Conservation (phyloP, 2,888 invertebrate genomes). For the Synergus gifuensis region DNA sequence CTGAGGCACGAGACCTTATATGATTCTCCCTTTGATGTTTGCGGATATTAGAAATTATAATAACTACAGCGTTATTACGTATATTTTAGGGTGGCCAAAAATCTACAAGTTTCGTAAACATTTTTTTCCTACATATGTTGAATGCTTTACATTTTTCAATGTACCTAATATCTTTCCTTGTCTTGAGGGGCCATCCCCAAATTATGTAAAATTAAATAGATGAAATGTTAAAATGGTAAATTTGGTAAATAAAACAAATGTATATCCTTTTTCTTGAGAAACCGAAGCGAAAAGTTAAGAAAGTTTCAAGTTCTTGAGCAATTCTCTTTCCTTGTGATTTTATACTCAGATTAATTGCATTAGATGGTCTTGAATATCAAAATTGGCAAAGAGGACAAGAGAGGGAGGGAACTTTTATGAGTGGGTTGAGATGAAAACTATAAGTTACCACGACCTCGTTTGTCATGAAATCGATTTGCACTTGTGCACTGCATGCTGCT, state of each 20-base stretch:
- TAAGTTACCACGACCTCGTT: constrained; percentile 15
- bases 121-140: neutral
- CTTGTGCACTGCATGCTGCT: neutral
- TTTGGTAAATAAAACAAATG: too few species aligned
- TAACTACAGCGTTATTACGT: neutral
- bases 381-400: neutral
- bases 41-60: constrained; percentile 16
- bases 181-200: neutral
- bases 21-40: constrained; percentile 23
- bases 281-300: neutral
- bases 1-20: neutral
- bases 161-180: neutral
- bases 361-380: constrained; percentile 24
- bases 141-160: neutral
- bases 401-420: neutral
- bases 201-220: neutral
- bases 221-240: too few species aligned
- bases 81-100: neutral
- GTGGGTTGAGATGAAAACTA: constrained; percentile 6
- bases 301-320: constrained; percentile 5
- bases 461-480: constrained; percentile 14
- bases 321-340: neutral
- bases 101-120: neutral
- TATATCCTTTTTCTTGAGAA: neutral
- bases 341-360: constrained; percentile 25